Percentiles rank a stretch among this genome's conserved stretches.
Evolutionary conservation across 2,113 vertebrate genomes (phyloP).

Genomic region (Paramormyrops kingsleyae): DNA sequence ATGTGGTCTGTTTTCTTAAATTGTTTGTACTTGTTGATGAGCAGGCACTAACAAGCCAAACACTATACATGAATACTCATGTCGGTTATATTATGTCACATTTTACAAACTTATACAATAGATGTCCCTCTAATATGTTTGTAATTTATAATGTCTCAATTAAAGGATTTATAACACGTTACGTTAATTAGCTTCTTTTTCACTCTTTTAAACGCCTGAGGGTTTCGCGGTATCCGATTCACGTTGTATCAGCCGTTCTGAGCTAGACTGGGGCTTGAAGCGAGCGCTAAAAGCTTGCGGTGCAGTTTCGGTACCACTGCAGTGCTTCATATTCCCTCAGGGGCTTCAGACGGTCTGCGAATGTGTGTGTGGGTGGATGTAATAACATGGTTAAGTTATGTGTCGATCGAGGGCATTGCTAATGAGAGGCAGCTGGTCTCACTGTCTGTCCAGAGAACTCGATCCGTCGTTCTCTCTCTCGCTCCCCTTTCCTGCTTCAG

Average conservation of each 20-base stretch:
- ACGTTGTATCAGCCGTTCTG: not conserved
- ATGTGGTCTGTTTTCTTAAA: not conserved
- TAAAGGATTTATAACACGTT: slow-evolving; percentile 55
- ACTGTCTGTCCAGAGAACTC: not conserved
- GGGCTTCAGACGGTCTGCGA: not conserved
- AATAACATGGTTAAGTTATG: not conserved
- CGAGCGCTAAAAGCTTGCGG: not conserved
- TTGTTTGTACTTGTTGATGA: not conserved
- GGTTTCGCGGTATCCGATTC: not conserved
- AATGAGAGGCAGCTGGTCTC: slow-evolving; percentile 1
- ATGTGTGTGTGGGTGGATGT: not conserved
- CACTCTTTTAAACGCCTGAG: not conserved
- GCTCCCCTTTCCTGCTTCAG: not conserved
- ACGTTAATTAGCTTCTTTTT: not conserved
- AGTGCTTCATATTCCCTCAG: not conserved
- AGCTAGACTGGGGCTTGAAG: not conserved
- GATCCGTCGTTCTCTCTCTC: not conserved
- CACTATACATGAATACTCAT: slow-evolving; percentile 24
- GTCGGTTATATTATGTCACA: slow-evolving; percentile 30
- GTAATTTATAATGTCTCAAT: slow-evolving; percentile 60
- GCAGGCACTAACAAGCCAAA: slow-evolving; percentile 19
- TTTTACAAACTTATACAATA: slow-evolving; percentile 29
- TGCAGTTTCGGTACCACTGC: not conserved
- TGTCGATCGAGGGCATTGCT: not conserved
- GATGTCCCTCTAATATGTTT: slow-evolving; percentile 42